Evolutionary conservation across 2,888 invertebrate genomes (phyloP).

Genomic region (Microctonus aethiopoides): DNA sequence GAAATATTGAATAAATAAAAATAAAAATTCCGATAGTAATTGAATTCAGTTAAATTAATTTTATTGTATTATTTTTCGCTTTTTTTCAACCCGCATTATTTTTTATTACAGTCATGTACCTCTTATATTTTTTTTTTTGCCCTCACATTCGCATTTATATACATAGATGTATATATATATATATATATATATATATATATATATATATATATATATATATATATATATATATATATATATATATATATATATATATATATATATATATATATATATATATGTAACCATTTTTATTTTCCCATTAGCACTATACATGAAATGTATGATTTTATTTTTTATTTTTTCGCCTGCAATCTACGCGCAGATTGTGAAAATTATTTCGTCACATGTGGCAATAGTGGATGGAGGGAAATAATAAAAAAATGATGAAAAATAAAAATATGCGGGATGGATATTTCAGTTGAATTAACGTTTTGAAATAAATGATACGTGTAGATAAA

Average conservation of each 20-base stretch:
- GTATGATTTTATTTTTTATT: conserved; percentile 19
- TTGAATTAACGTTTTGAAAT: background rate
- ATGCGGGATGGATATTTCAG: background rate
- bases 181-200: background rate
- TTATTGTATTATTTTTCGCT: background rate
- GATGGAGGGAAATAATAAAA: background rate
- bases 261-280: background rate
- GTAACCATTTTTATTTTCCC: conserved; percentile 7
- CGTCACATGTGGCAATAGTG: conserved; percentile 4
- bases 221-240: background rate
- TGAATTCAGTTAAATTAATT: background rate
- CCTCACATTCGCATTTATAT: too few relatives aligned
- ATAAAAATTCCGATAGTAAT: background rate
- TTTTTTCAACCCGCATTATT: background rate
- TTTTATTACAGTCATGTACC: background rate
- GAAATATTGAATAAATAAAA: background rate
- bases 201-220: background rate
- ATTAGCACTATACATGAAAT: conserved; percentile 4
- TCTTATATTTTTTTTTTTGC: conserved; percentile 1
- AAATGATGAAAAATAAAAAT: background rate
- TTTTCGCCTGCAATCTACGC: conserved; percentile 13
- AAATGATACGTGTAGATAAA: too few relatives aligned
- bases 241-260: background rate
- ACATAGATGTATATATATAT: background rate
- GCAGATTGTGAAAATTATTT: conserved; percentile 20